Evolutionary conservation across 2,113 vertebrate species (phyloP).

Genomic region (Callaeas wilsoni): DNA sequence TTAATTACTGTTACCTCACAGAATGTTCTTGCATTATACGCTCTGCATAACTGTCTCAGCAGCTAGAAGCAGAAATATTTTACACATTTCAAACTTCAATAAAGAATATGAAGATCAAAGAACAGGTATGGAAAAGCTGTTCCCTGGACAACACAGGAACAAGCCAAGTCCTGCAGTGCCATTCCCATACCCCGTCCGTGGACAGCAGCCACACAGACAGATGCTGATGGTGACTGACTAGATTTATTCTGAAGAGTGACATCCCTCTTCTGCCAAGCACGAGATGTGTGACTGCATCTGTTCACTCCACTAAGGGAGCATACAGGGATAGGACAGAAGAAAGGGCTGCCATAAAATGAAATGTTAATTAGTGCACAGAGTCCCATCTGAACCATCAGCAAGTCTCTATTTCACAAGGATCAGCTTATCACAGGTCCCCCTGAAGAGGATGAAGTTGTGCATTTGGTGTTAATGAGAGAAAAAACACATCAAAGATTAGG

Average conservation of each 20-base stretch:
- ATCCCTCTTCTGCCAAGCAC: conserved; percentile 69
- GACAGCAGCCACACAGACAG: conserved; percentile 65
- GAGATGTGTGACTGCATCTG: conserved; percentile 69
- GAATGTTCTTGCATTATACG: not conserved
- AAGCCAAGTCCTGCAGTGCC: conserved; percentile 45
- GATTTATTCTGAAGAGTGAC: conserved; percentile 61
- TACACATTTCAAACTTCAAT: not conserved
- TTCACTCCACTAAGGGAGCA: conserved; percentile 53
- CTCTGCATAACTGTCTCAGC: not conserved
- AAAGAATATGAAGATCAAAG: conserved; percentile 48
- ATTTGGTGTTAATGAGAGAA: not conserved
- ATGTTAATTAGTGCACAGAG: conserved; percentile 57
- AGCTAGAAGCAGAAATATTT: not conserved
- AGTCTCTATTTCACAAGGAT: not conserved
- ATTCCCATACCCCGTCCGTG: conserved; percentile 18
- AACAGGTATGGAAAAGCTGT: conserved; percentile 7
- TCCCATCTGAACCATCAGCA: not conserved
- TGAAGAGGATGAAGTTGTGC: not conserved
- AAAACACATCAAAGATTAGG: not conserved
- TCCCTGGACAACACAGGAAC: conserved; percentile 58
- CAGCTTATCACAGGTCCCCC: not conserved
- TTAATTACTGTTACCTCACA: not conserved
- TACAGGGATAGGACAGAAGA: conserved; percentile 46
- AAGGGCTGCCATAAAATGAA: conserved; percentile 71
- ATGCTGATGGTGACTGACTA: conserved; percentile 68